Percentiles rank a stretch among this genome's conserved stretches.
phyloP scores from a whole-genome alignment of 2,888 invertebrate species.

The Xylota sylvarum region DNA sequence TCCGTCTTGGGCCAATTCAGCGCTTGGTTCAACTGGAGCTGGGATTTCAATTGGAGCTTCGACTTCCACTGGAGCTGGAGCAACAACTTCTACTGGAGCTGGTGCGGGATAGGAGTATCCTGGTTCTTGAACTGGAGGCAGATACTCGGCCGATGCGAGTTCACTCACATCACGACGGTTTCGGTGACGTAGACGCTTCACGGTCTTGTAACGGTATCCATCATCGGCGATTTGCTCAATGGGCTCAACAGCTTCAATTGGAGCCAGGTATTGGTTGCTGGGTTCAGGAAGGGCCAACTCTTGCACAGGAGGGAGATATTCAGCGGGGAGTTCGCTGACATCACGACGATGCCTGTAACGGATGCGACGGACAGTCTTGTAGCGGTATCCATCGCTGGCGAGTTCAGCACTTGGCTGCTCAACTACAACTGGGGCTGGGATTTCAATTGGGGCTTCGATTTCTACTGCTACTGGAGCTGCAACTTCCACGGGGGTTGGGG shows the following conservation, averaged over 20 bases:
- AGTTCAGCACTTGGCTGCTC: constrained; percentile 16
- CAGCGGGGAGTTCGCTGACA: constrained; percentile 70
- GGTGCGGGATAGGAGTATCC: constrained; percentile 6
- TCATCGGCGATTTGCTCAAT: constrained; percentile 59
- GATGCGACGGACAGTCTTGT: constrained; percentile 76
- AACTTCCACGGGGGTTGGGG: constrained; percentile 27
- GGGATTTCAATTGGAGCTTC: constrained; percentile 8
- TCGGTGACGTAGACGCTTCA: constrained; percentile 52
- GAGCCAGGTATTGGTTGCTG: constrained; percentile 42
- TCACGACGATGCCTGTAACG: constrained; percentile 77
- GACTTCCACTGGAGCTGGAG: constrained; percentile 21
- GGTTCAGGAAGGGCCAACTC: constrained; percentile 36
- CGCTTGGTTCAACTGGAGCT: constrained; percentile 29
- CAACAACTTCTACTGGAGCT: constrained; percentile 26
- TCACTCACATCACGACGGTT: constrained; percentile 58
- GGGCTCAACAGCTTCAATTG: constrained; percentile 52
- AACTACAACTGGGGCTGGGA: constrained; percentile 1
- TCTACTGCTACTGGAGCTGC: constrained; percentile 21
- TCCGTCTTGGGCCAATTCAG: constrained; percentile 68
- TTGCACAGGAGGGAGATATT: constrained; percentile 48
- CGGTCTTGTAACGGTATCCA: constrained; percentile 74
- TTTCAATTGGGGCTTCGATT: constrained; percentile 9
- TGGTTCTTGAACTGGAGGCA: constrained; percentile 29
- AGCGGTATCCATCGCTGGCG: constrained; percentile 77
- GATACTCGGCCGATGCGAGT: constrained; percentile 29